A percentile compares a stretch with the other conserved stretches of the same genome.
Evolutionary conservation across 2,888 invertebrate species (phyloP).

Genomic region (Trichopoda pennipes): DNA sequence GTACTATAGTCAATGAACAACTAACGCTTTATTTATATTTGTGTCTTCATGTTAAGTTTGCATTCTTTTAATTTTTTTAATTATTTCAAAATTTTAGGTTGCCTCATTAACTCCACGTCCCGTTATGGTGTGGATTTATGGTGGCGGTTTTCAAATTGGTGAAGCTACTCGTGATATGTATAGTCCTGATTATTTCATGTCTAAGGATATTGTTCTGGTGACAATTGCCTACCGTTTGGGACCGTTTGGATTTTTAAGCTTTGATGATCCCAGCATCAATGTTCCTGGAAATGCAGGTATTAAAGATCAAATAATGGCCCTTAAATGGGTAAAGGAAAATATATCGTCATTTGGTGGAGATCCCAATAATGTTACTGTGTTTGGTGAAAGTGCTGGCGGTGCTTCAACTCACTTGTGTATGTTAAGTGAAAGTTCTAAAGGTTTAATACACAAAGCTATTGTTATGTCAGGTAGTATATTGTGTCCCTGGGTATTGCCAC

Average conservation of each 20-base stretch:
- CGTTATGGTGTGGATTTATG: constrained; percentile 82
- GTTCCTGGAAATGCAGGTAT: constrained; percentile 83
- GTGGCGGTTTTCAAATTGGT: constrained; percentile 81
- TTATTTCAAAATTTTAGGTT: constrained; percentile 71
- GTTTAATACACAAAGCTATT: constrained; percentile 77
- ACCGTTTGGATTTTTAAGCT: constrained; percentile 81
- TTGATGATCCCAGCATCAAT: constrained; percentile 81
- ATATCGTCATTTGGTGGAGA: constrained; percentile 82
- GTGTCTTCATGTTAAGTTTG: too few species aligned
- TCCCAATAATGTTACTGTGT: constrained; percentile 82
- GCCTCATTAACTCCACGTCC: constrained; percentile 74
- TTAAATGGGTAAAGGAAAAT: constrained; percentile 82
- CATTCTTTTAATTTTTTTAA: neutral
- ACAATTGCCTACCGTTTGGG: constrained; percentile 82
- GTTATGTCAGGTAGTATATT: constrained; percentile 78
- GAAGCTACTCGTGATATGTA: constrained; percentile 80
- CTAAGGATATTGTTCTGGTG: constrained; percentile 81
- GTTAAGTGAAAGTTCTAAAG: constrained; percentile 81
- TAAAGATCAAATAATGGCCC: constrained; percentile 82
- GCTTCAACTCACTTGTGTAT: constrained; percentile 81
- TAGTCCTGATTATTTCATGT: constrained; percentile 81
- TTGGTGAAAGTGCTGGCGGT: constrained; percentile 83
- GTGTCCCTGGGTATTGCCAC: constrained; percentile 76
- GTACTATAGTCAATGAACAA: too few species aligned
- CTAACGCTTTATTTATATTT: too few species aligned